phyloP scores from a whole-genome alignment of 1,140 invertebrate genomes.

The Helicorthomorpha holstii region DNA sequence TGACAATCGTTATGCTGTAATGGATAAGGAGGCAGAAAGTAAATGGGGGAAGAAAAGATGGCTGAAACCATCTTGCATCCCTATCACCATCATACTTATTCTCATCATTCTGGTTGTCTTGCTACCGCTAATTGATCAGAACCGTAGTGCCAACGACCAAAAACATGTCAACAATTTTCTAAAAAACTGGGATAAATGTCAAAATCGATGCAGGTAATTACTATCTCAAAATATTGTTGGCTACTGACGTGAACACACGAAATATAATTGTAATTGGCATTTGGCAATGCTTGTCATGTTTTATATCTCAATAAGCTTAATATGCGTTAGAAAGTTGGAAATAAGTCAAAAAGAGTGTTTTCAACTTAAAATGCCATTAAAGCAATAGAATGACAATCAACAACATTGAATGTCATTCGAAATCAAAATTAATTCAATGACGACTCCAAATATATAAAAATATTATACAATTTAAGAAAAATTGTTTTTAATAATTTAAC shows the following conservation, averaged over 20 bases:
- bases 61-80: slow-evolving; percentile 57
- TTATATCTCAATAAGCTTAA: neutral
- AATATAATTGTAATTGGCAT: neutral
- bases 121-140: slow-evolving; percentile 50
- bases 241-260: too few relatives aligned
- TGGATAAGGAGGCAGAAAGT: slow-evolving; percentile 12
- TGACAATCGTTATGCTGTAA: neutral
- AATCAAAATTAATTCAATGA: too few relatives aligned
- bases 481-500: too few relatives aligned
- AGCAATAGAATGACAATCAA: too few relatives aligned
- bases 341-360: too few relatives aligned
- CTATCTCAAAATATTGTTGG: neutral
- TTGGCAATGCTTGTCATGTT: too few relatives aligned
- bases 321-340: too few relatives aligned
- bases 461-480: too few relatives aligned
- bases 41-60: slow-evolving; percentile 12
- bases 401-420: too few relatives aligned
- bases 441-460: too few relatives aligned
- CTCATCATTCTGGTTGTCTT: slow-evolving; percentile 56
- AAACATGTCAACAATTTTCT: slow-evolving; percentile 11
- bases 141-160: slow-evolving; percentile 15
- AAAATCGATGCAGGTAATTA: slow-evolving; percentile 14
- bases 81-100: slow-evolving; percentile 54
- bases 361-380: too few relatives aligned
- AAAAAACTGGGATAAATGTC: slow-evolving; percentile 12